Conservation (phyloP, 2,113 vertebrate species). For the Lophius piscatorius region DNA sequence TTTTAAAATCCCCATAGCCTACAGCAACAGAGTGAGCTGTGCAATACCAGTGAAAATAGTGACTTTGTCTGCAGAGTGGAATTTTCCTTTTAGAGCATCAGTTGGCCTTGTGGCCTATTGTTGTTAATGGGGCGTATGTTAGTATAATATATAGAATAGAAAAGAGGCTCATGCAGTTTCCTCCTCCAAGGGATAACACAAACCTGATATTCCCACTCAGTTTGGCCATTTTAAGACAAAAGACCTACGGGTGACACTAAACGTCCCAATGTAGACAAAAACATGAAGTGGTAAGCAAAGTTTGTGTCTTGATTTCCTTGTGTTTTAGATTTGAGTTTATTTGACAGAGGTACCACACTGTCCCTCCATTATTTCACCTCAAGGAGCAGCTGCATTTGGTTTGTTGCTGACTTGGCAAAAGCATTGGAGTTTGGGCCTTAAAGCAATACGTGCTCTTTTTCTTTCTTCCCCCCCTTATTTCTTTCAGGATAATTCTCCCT, state of each 20-base stretch:
- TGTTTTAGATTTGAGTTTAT: constrained; percentile 35
- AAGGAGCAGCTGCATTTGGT: constrained; percentile 59
- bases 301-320: constrained; percentile 17
- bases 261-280: constrained; percentile 7
- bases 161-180: constrained; percentile 36
- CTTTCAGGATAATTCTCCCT: constrained; percentile 60
- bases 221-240: constrained; percentile 26
- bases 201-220: constrained; percentile 11
- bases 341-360: constrained; percentile 32
- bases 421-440: constrained; percentile 47
- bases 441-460: constrained; percentile 63
- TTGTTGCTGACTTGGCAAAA: constrained; percentile 67
- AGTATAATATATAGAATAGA: too few species aligned
- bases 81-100: constrained; percentile 19
- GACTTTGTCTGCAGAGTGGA: background rate
- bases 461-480: constrained; percentile 46
- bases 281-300: constrained; percentile 20
- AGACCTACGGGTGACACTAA: too few species aligned
- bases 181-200: constrained; percentile 27
- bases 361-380: constrained; percentile 33
- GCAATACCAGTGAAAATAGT: constrained; percentile 2
- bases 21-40: background rate
- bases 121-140: too few species aligned
- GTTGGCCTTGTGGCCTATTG: too few species aligned
- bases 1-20: background rate